phyloP scores from a whole-genome alignment of 2,113 vertebrate species.

The Butorides virescens region DNA sequence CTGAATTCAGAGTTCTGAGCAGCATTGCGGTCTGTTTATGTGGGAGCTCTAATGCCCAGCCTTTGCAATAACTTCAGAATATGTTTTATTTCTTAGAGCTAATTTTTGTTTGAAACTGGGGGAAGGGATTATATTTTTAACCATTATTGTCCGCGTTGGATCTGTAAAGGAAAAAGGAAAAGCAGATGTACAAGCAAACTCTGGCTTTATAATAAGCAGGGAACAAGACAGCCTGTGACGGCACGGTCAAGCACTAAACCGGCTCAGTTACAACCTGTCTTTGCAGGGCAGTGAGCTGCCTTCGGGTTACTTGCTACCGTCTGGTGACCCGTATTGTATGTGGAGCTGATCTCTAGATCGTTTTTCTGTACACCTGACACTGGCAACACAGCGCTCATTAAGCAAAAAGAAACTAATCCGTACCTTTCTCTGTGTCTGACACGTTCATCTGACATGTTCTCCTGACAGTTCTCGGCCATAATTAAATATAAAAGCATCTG shows the following conservation, averaged over 20 bases:
- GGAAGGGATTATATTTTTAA: background rate
- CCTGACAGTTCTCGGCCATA: background rate
- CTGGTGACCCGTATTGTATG: background rate
- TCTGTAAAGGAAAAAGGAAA: background rate
- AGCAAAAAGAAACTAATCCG: background rate
- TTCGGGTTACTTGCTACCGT: background rate
- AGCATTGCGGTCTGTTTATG: background rate
- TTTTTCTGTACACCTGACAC: background rate
- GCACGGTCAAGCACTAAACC: rapidly evolving
- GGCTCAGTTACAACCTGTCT: background rate
- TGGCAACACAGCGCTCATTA: background rate
- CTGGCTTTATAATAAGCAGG: rapidly evolving
- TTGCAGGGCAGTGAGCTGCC: background rate
- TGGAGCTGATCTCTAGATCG: background rate
- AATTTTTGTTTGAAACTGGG: background rate
- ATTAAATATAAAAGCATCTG: background rate
- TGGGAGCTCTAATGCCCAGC: background rate
- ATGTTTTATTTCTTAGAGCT: background rate
- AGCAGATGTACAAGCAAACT: background rate
- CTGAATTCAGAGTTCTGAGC: background rate
- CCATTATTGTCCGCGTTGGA: too few species aligned
- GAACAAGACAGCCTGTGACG: background rate
- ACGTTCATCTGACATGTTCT: background rate
- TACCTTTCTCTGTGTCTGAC: background rate
- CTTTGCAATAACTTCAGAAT: background rate